These are phyloP conservation scores for Pterostichus niger DNA, from an alignment of 2,888 invertebrate genomes.

Conservation along the genomic window DNA sequence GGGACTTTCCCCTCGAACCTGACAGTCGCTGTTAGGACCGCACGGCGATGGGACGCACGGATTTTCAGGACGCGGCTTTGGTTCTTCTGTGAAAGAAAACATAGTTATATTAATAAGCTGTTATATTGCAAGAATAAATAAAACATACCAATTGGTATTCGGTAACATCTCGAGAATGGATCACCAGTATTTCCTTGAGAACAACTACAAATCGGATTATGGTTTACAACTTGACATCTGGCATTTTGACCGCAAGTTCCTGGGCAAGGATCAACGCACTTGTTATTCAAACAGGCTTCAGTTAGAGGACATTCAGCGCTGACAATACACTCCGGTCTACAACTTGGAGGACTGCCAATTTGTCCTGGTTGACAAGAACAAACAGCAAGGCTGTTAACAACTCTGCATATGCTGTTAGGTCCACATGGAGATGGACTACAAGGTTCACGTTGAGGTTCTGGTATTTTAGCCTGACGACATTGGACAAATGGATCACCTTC, in stretches of 20 bases:
- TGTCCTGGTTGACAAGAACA: slow-evolving; percentile 87
- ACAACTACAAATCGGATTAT: slow-evolving; percentile 90
- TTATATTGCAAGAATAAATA: background rate
- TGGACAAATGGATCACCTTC: slow-evolving; percentile 88
- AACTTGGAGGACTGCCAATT: slow-evolving; percentile 87
- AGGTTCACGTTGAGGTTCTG: slow-evolving; percentile 78
- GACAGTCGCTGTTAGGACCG: slow-evolving; percentile 80
- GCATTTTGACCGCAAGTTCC: slow-evolving; percentile 88
- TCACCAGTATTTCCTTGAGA: slow-evolving; percentile 85
- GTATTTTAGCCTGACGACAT: slow-evolving; percentile 75
- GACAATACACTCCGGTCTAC: slow-evolving; percentile 89
- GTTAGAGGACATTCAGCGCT: slow-evolving; percentile 88
- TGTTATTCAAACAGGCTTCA: slow-evolving; percentile 89
- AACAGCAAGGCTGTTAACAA: slow-evolving; percentile 79
- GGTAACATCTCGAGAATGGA: slow-evolving; percentile 86
- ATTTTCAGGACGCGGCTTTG: slow-evolving; percentile 74
- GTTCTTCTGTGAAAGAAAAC: background rate
- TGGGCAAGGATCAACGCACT: slow-evolving; percentile 89
- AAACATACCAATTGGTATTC: slow-evolving; percentile 76
- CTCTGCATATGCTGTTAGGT: slow-evolving; percentile 83
- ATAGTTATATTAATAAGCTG: background rate
- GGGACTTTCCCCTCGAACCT: slow-evolving; percentile 75
- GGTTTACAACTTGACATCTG: slow-evolving; percentile 88
- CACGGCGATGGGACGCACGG: slow-evolving; percentile 85
- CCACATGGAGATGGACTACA: slow-evolving; percentile 87